phyloP scores from a whole-genome alignment of 2,888 invertebrate species.

The Incurvaria masculella region DNA sequence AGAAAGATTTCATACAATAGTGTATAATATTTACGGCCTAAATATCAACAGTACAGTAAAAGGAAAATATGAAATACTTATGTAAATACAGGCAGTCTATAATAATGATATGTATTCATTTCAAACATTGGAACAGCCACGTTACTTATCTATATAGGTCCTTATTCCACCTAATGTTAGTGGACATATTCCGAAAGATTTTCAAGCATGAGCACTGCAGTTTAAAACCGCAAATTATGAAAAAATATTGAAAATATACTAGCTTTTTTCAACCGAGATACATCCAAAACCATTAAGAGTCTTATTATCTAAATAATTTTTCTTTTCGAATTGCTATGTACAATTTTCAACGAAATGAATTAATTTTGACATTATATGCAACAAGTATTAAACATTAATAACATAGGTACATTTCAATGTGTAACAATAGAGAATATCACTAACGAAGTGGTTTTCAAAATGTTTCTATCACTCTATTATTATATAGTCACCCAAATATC shows the following conservation, averaged over 20 bases:
- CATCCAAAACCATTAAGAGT: too few species aligned
- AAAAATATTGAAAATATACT: too few species aligned
- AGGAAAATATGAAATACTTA: constrained; percentile 46
- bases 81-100: constrained; percentile 50
- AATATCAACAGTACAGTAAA: constrained; percentile 52
- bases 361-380: not conserved
- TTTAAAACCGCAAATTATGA: too few species aligned
- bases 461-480: constrained; percentile 14
- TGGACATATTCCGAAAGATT: not conserved
- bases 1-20: constrained; percentile 58
- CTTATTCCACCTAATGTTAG: not conserved
- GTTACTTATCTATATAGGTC: not conserved
- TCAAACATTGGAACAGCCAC: constrained; percentile 51
- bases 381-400: not conserved
- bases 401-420: too few species aligned
- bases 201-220: too few species aligned
- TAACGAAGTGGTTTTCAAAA: not conserved
- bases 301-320: too few species aligned
- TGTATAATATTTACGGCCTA: constrained; percentile 46
- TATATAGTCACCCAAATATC: constrained; percentile 11
- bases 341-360: too few species aligned
- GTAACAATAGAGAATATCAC: not conserved
- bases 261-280: too few species aligned
- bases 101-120: constrained; percentile 55
- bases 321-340: too few species aligned